phyloP scores from a whole-genome alignment of 2,797 vertebrate species.

The Gouania willdenowi region DNA sequence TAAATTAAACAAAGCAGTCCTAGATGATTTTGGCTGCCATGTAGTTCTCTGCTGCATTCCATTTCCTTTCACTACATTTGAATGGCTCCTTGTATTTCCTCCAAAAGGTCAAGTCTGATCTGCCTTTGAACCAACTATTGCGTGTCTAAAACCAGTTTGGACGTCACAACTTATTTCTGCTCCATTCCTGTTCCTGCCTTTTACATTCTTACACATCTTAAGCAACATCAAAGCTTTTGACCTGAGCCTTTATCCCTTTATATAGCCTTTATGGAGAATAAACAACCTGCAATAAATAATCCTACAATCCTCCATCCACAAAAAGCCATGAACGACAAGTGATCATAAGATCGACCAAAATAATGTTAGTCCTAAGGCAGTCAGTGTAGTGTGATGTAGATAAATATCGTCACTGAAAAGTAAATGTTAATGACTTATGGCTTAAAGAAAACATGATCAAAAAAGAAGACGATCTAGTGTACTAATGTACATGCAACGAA shows the following conservation, averaged over 20 bases:
- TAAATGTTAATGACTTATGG: no score
- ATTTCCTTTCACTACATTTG: slow-evolving; percentile 30
- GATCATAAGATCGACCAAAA: no score
- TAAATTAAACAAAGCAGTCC: not conserved
- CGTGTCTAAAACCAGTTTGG: slow-evolving; percentile 21
- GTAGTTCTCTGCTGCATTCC: not conserved
- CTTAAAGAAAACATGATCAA: no score
- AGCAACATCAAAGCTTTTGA: slow-evolving; percentile 21
- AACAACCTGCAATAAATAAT: slow-evolving; percentile 16
- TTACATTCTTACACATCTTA: slow-evolving; percentile 22
- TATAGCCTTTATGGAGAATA: slow-evolving; percentile 16
- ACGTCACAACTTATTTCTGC: slow-evolving; percentile 13
- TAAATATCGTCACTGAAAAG: no score
- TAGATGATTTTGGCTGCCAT: not conserved
- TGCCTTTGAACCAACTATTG: slow-evolving; percentile 12
- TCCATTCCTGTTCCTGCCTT: slow-evolving; percentile 1
- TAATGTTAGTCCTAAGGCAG: no score
- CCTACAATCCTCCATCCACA: no score
- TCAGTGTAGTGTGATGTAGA: no score
- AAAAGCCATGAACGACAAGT: no score
- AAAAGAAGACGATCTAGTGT: no score
- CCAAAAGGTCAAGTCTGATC: slow-evolving; percentile 19
- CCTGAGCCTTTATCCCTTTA: slow-evolving; percentile 13
- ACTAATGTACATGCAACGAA: no score
- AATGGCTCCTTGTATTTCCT: slow-evolving; percentile 34